phyloP scores from a whole-genome alignment of 1,140 invertebrate species.

The Daktulosphaira vitifoliae region DNA sequence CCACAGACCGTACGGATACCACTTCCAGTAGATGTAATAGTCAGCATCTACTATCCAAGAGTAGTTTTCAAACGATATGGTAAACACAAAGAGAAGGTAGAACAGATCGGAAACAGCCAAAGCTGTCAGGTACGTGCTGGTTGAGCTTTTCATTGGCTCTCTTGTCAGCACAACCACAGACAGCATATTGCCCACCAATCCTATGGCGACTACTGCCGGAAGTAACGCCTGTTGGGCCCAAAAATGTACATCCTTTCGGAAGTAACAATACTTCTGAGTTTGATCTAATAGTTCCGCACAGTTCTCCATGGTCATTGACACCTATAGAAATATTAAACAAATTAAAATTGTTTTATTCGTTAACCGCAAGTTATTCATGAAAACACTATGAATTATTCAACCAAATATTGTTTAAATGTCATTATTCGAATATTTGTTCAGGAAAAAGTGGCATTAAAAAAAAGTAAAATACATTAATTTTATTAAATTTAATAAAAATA shows the following conservation, averaged over 20 bases:
- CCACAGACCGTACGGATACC: conserved; percentile 52
- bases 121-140: conserved; percentile 65
- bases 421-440: too few relatives aligned
- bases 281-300: neutral
- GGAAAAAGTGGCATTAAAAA: too few relatives aligned
- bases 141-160: conserved; percentile 63
- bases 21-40: conserved; percentile 47
- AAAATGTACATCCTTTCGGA: conserved; percentile 43
- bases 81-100: conserved; percentile 58
- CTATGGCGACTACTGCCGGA: conserved; percentile 58
- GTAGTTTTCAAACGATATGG: conserved; percentile 57
- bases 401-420: too few relatives aligned
- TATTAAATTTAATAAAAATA: too few relatives aligned
- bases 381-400: too few relatives aligned
- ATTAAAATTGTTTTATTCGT: neutral
- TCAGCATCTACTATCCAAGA: conserved; percentile 44
- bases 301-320: conserved; percentile 6
- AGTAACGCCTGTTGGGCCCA: conserved; percentile 52
- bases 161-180: conserved; percentile 66
- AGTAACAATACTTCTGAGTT: conserved; percentile 13
- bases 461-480: too few relatives aligned
- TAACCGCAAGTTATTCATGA: too few relatives aligned
- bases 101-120: conserved; percentile 62
- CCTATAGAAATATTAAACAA: neutral
- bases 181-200: conserved; percentile 60